These are phyloP conservation scores for Butorides virescens DNA, from an alignment of 2,113 vertebrate species.

Conservation along the genomic window DNA sequence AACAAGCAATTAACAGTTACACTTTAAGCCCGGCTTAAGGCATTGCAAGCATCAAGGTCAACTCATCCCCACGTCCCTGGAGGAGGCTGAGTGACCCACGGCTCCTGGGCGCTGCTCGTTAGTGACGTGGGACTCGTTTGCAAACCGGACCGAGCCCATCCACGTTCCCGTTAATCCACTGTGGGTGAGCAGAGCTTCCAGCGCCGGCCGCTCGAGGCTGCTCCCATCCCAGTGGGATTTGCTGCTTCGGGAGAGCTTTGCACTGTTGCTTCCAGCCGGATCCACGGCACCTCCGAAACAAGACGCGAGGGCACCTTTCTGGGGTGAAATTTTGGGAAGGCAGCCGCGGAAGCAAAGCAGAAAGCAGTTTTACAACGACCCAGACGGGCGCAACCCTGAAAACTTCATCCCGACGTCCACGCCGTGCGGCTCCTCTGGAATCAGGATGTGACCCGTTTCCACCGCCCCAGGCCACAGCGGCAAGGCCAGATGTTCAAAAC, in stretches of 20 bases:
- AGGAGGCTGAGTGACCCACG: not conserved
- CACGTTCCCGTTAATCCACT: not conserved
- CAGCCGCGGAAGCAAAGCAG: not conserved
- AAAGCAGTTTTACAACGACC: not conserved
- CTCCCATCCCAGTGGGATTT: fast-evolving
- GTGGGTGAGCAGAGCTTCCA: not conserved
- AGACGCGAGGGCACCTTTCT: fast-evolving
- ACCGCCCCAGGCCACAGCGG: not conserved
- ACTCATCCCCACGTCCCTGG: not conserved
- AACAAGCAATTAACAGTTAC: not conserved
- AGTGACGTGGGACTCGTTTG: fast-evolving
- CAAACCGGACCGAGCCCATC: not conserved
- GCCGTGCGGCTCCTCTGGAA: not conserved
- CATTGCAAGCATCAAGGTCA: not conserved
- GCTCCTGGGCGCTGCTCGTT: not conserved
- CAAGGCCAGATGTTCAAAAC: not conserved
- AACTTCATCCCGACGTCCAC: not conserved
- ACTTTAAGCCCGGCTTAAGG: not conserved
- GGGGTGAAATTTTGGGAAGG: not conserved
- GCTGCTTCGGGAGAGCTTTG: not conserved
- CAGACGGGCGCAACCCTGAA: not conserved
- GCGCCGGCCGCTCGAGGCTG: fast-evolving
- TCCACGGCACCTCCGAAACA: not conserved
- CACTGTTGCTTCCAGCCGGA: not conserved
- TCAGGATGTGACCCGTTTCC: not conserved